Evolutionary conservation across 1,140 invertebrate species (phyloP).

Genomic region (Apis cerana): DNA sequence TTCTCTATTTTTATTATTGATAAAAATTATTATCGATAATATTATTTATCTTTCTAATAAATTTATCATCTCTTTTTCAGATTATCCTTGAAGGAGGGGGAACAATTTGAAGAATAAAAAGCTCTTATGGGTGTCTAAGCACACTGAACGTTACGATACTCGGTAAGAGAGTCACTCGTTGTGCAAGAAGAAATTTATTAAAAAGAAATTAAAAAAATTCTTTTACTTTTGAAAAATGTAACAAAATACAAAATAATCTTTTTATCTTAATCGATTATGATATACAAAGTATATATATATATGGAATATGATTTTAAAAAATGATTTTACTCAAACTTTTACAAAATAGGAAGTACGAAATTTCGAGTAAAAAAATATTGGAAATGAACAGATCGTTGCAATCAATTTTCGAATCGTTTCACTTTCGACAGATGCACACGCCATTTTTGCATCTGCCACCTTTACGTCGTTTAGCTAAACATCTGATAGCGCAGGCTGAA

Average conservation of each 20-base stretch:
- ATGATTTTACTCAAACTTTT: background rate
- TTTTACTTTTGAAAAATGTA: too few species aligned
- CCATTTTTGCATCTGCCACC: slow-evolving; percentile 67
- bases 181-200: background rate
- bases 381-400: background rate
- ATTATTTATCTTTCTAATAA: too few species aligned
- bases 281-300: too few species aligned
- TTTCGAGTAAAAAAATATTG: background rate
- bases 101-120: background rate
- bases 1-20: too few species aligned
- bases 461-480: slow-evolving; percentile 54
- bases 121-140: background rate
- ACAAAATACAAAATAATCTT: too few species aligned
- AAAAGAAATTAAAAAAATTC: too few species aligned
- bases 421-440: slow-evolving; percentile 60
- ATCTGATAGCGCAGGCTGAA: slow-evolving; percentile 65
- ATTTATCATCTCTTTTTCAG: background rate
- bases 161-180: background rate
- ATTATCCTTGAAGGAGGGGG: background rate
- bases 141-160: background rate
- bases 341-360: background rate
- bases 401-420: too few species aligned
- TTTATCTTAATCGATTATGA: too few species aligned
- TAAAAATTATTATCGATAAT: too few species aligned
- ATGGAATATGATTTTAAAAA: background rate